Evolutionary conservation across 2,113 vertebrate species (phyloP).

Genomic region (Oxyura jamaicensis): DNA sequence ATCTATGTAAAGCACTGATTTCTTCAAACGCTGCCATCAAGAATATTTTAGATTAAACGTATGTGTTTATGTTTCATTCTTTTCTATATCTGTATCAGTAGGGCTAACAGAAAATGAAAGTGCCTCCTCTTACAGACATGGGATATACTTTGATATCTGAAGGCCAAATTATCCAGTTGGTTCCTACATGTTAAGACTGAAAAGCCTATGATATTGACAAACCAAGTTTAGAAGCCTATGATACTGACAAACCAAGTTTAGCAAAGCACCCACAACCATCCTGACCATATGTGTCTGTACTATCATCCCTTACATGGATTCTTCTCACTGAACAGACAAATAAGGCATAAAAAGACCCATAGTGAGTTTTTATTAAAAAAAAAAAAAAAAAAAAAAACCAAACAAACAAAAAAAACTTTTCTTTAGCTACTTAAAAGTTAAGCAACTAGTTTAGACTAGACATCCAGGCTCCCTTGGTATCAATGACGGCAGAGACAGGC

Average conservation of each 20-base stretch:
- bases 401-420: not conserved
- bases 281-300: not conserved
- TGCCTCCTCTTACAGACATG: not conserved
- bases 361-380: not conserved
- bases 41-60: not conserved
- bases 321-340: not conserved
- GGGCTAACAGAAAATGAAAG: not conserved
- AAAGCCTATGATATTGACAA: not conserved
- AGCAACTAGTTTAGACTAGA: conserved; percentile 36
- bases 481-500: conserved; percentile 10
- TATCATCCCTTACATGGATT: not conserved
- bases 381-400: too few species aligned
- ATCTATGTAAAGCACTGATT: not conserved
- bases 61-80: not conserved
- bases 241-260: not conserved
- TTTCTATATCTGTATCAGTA: not conserved
- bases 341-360: not conserved
- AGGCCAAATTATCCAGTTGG: not conserved
- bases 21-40: not conserved
- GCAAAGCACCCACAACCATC: not conserved
- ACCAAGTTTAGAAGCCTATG: not conserved
- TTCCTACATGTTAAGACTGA: not conserved
- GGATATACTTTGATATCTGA: not conserved
- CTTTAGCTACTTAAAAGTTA: conserved; percentile 1
- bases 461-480: conserved; percentile 34